A percentile compares a stretch with the other conserved stretches of the same genome.
These are phyloP conservation scores for Simalia tracyae DNA, from an alignment of 2,797 vertebrate species.

Conservation along the genomic window DNA sequence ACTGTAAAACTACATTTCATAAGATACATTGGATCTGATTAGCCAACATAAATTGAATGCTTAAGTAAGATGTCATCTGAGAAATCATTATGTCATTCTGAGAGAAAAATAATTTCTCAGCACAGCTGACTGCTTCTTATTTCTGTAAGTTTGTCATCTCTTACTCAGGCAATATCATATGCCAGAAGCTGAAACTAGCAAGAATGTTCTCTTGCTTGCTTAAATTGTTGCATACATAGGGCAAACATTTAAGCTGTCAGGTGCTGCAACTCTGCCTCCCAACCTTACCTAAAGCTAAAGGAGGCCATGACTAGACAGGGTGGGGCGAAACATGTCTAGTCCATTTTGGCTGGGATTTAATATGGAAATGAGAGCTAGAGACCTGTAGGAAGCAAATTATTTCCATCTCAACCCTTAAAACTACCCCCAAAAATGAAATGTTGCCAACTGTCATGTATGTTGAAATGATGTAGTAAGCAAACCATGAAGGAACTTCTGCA, in stretches of 20 bases:
- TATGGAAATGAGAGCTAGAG: background rate
- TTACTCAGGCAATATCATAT: background rate
- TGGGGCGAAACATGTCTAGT: background rate
- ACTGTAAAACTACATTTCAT: conserved; percentile 26
- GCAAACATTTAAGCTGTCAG: background rate
- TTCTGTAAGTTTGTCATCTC: background rate
- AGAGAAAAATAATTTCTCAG: conserved; percentile 8
- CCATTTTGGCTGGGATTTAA: background rate
- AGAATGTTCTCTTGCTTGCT: background rate
- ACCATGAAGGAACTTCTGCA: background rate
- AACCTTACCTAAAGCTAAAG: background rate
- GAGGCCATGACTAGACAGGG: background rate
- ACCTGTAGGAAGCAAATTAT: background rate
- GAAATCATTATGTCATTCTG: conserved; percentile 25
- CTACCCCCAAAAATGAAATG: background rate
- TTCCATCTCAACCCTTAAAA: background rate
- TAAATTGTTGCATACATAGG: background rate
- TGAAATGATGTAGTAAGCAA: background rate
- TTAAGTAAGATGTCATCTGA: conserved; percentile 16
- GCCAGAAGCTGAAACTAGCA: background rate
- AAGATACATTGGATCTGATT: conserved; percentile 19
- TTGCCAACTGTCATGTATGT: background rate
- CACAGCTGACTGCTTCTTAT: background rate
- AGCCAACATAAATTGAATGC: background rate
- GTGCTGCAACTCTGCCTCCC: background rate